These are phyloP conservation scores for Pyrrhosoma nymphula DNA, from an alignment of 2,888 invertebrate species.

Conservation along the genomic window DNA sequence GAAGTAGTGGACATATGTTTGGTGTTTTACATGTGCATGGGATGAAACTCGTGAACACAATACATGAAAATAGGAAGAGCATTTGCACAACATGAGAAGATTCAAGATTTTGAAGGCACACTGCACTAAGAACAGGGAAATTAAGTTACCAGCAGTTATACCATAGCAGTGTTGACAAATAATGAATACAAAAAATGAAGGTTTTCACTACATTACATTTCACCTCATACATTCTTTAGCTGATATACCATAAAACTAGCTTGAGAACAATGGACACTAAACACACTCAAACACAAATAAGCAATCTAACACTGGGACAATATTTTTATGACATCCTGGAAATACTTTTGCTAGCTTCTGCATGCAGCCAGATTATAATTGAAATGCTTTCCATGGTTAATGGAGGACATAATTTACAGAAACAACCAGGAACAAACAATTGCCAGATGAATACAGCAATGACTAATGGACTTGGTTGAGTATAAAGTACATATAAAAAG, in stretches of 20 bases:
- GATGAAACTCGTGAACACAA: background rate
- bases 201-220: background rate
- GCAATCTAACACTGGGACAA: background rate
- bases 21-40: background rate
- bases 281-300: background rate
- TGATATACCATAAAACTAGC: background rate
- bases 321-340: background rate
- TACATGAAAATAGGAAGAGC: background rate
- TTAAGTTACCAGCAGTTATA: background rate
- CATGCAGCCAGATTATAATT: background rate
- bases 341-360: background rate
- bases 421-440: background rate
- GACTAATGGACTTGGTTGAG: background rate
- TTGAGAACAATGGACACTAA: background rate
- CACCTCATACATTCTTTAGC: background rate
- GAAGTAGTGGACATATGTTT: background rate
- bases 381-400: background rate
- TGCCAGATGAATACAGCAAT: background rate
- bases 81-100: background rate
- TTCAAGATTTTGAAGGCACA: background rate
- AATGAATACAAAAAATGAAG: background rate
- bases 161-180: background rate
- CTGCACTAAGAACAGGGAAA: background rate
- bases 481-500: background rate
- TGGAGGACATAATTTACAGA: background rate